Conservation (phyloP, 2,797 vertebrate species). For the Coilia nasus region DNA sequence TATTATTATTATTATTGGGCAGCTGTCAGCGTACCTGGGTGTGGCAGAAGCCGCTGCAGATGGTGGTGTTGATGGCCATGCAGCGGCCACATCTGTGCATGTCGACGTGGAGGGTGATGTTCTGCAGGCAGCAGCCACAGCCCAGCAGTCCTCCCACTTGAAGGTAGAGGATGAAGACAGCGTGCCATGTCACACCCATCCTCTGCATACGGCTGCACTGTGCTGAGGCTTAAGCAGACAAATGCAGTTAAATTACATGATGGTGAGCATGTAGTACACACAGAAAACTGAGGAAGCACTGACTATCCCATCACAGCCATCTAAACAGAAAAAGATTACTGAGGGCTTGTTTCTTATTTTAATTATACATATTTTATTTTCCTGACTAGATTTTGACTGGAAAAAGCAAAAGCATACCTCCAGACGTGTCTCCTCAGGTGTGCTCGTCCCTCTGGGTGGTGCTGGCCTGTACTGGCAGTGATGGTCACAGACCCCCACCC, state of each 20-base stretch:
- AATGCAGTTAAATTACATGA: background rate
- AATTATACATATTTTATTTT: background rate
- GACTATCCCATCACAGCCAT: background rate
- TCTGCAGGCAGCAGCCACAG: constrained; percentile 81
- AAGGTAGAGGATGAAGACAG: constrained; percentile 68
- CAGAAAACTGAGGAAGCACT: background rate
- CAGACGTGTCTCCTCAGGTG: too few relatives aligned
- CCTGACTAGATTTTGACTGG: too few relatives aligned
- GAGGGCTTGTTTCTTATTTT: background rate
- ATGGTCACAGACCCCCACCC: too few relatives aligned
- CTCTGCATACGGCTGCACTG: constrained; percentile 49
- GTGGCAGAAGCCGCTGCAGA: constrained; percentile 90
- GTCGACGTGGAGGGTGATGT: constrained; percentile 83
- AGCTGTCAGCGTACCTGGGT: constrained; percentile 76
- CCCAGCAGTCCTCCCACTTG: constrained; percentile 63
- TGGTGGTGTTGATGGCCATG: constrained; percentile 88
- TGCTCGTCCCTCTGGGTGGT: too few relatives aligned
- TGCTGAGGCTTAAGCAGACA: background rate
- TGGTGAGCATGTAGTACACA: background rate
- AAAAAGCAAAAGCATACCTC: too few relatives aligned
- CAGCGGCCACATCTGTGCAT: constrained; percentile 83
- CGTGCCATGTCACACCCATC: constrained; percentile 69
- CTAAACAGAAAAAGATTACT: too few relatives aligned
- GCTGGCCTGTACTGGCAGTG: too few relatives aligned
- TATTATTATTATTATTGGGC: too few relatives aligned